Percentiles rank a stretch among this genome's conserved stretches.
phyloP scores from a whole-genome alignment of 92 coral and sea anemone genomes.

The Siderastrea siderea region DNA sequence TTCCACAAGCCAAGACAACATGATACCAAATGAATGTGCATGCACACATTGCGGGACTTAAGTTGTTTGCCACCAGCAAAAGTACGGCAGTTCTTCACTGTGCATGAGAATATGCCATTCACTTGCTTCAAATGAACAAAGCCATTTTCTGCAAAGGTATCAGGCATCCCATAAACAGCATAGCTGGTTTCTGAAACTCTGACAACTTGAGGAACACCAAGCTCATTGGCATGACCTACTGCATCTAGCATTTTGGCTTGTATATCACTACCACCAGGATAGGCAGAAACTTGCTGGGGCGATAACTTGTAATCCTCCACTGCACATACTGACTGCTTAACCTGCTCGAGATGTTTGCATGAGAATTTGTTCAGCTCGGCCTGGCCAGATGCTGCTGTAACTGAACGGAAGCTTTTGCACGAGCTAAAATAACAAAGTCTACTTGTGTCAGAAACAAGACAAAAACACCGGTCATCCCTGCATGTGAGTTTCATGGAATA shows the following conservation, averaged over 20 bases:
- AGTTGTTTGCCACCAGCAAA: not conserved
- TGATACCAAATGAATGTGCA: slow-evolving; percentile 2
- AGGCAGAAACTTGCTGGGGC: not conserved
- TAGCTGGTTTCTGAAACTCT: slow-evolving; percentile 1
- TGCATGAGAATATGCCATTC: not conserved
- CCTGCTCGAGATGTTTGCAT: not conserved
- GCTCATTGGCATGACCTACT: not conserved
- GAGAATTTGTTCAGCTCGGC: not conserved
- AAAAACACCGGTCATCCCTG: slow-evolving; percentile 11
- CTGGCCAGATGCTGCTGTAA: slow-evolving; percentile 7
- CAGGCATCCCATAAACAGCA: slow-evolving; percentile 12
- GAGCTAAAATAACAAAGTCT: slow-evolving; percentile 15
- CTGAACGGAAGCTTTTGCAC: not conserved
- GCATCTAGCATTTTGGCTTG: not conserved
- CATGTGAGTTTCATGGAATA: not conserved
- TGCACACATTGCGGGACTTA: not conserved
- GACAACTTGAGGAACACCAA: slow-evolving; percentile 18
- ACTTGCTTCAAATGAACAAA: not conserved
- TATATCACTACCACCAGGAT: slow-evolving; percentile 12
- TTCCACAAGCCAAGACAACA: slow-evolving; percentile 14
- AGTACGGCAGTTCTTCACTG: not conserved
- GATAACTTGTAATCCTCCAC: not conserved
- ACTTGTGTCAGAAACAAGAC: slow-evolving; percentile 20
- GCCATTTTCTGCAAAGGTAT: not conserved
- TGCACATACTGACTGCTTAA: not conserved